These are phyloP conservation scores for Brachionus manjavacas DNA, from an alignment of 1,140 invertebrate genomes.

Conservation along the genomic window DNA sequence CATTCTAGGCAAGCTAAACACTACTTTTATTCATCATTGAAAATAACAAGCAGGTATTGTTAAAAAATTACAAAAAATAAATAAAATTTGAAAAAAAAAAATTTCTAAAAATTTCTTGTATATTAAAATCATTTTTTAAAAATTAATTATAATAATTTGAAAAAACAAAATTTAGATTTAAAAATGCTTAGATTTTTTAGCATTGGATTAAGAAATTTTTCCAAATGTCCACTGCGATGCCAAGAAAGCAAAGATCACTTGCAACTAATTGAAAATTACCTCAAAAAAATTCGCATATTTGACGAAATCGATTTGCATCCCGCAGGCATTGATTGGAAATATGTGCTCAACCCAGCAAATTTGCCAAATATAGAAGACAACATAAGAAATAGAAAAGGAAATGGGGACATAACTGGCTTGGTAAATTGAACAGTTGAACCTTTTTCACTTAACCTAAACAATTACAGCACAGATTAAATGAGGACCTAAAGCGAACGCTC, in stretches of 20 bases:
- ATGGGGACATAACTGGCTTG: not conserved
- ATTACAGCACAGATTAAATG: constrained; percentile 21
- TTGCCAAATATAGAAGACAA: not conserved
- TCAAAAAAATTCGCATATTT: constrained; percentile 1
- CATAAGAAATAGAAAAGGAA: not conserved
- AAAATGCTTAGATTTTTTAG: not conserved
- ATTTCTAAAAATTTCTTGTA: not conserved
- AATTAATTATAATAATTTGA: not conserved
- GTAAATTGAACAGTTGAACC: not conserved
- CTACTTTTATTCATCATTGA: too few relatives aligned
- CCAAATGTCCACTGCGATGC: not conserved
- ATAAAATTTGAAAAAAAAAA: not conserved
- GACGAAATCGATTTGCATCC: constrained; percentile 27
- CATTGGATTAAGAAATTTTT: not conserved
- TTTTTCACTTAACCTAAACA: not conserved
- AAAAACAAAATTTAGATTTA: not conserved
- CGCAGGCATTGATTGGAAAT: constrained; percentile 8
- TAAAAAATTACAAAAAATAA: not conserved
- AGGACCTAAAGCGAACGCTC: not conserved
- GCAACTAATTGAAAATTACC: not conserved
- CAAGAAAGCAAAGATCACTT: not conserved
- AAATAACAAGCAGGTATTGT: too few relatives aligned
- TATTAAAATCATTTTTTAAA: not conserved
- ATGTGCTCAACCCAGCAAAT: not conserved
- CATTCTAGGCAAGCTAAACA: too few relatives aligned